Evolutionary conservation across 2,888 invertebrate species (phyloP).

Genomic region (Auanema freiburgensis): DNA sequence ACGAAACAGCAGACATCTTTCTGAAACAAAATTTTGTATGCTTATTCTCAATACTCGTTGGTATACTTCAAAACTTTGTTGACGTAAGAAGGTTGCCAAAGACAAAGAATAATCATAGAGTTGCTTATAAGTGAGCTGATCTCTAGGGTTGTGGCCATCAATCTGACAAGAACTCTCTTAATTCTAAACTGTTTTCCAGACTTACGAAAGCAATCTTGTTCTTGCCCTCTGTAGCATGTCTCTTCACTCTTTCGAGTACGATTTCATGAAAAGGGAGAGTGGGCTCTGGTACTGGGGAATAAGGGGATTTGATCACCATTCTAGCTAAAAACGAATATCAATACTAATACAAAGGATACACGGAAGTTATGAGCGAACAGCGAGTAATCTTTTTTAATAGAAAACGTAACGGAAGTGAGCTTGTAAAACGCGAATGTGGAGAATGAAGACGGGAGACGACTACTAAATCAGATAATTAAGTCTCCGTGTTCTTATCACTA

Average conservation of each 20-base stretch:
- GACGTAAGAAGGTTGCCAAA: constrained; percentile 33
- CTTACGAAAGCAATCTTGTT: constrained; percentile 42
- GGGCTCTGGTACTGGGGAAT: constrained; percentile 33
- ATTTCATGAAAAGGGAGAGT: constrained; percentile 38
- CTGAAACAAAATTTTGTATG: constrained; percentile 1
- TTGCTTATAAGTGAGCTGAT: constrained; percentile 27
- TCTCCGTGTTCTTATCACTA: too few relatives aligned
- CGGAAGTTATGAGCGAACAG: too few relatives aligned
- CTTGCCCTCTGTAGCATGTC: constrained; percentile 24
- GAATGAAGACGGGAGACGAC: too few relatives aligned
- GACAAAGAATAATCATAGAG: constrained; percentile 28
- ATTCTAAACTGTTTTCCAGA: neutral
- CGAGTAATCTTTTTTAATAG: too few relatives aligned
- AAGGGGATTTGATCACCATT: constrained; percentile 33
- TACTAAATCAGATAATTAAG: too few relatives aligned
- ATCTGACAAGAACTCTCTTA: constrained; percentile 19
- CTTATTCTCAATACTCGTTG: neutral
- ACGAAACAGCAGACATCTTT: constrained; percentile 43
- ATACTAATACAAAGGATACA: neutral
- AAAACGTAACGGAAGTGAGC: too few relatives aligned
- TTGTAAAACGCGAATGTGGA: too few relatives aligned
- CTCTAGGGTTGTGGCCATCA: constrained; percentile 30
- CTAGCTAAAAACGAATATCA: constrained; percentile 8
- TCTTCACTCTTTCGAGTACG: constrained; percentile 31
- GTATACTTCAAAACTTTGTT: constrained; percentile 33